Evolutionary conservation across 2,888 invertebrate species (phyloP), one percentile per base, ranked within the genome.

Genomic region (Brassicogethes aeneus): DNA sequence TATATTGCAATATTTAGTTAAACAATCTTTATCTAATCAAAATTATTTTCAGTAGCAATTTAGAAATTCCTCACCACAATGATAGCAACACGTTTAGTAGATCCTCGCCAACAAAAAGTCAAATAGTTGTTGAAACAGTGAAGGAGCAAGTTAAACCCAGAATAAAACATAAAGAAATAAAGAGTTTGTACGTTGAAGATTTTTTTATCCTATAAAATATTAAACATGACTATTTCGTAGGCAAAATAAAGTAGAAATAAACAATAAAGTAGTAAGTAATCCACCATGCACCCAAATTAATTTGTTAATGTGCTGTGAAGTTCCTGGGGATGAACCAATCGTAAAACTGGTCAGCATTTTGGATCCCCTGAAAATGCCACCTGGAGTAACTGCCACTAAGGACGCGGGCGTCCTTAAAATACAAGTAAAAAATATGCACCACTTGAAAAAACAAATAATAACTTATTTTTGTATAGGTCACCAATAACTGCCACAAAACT

Each of bases 91-190:
- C 71, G 44, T 87, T 87, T 66, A 82, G 85, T 45, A 84, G 81
- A 14, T 84, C 85, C 0, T 82, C 83, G 1, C 85, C 85, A 58
- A 76, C 76, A 49, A 85, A 84, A 66, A 88, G 87, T 51, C 79
- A 83, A 36, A 90, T 91, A 50, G 73, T 83, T 3, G 83, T 90
- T 35, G 89, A 90, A 65, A 80, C 62, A 77, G 51, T 76, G 77
- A 41, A 82, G 80, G 59, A 54, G 38, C 50, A 47, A 7, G 46
- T 40, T n/a, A 41, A 48, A 37, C 36, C 32, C 7, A 5, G 14
- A 10, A 5, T 32, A 32, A 32, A 32, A 23, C 5, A 23, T 7
- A 23, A 23, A 23, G 10, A 5, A 23, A 23, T 23, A 23, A 23
- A 13, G n/a, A 14, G 15, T 34, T 15, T 8, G 10, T 15, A n/a